Percentiles rank a stretch among this genome's conserved stretches.
phyloP scores from a whole-genome alignment of 2,888 invertebrate genomes.

The Drosophila seclusa region DNA sequence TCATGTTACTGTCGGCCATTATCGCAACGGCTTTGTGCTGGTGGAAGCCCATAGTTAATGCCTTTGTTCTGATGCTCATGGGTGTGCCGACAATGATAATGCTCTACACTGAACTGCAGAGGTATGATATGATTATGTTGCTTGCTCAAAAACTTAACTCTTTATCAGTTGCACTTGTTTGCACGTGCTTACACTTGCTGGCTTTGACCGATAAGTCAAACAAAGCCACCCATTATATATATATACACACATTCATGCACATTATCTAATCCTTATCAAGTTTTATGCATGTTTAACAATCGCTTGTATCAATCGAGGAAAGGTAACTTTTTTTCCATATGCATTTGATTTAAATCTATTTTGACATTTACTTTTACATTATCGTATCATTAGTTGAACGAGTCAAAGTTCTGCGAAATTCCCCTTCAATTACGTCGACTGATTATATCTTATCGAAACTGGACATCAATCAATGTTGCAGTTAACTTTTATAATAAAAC shows the following conservation, averaged over 20 bases:
- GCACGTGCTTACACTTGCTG: background rate
- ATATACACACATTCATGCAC: background rate
- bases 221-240: constrained; percentile 24
- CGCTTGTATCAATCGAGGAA: background rate
- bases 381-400: background rate
- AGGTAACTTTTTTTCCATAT: background rate
- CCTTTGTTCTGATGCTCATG: constrained; percentile 92
- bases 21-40: constrained; percentile 89
- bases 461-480: background rate
- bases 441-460: background rate
- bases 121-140: constrained; percentile 85
- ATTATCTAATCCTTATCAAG: constrained; percentile 36
- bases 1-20: constrained; percentile 87
- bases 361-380: background rate
- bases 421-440: background rate
- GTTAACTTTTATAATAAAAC: background rate
- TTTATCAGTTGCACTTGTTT: background rate
- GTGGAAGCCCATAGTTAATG: constrained; percentile 92
- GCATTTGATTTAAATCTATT: background rate
- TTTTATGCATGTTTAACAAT: background rate
- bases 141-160: constrained; percentile 12
- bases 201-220: constrained; percentile 33
- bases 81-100: constrained; percentile 89
- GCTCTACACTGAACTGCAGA: constrained; percentile 88
- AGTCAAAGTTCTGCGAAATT: background rate